phyloP scores from a whole-genome alignment of 2,888 invertebrate genomes.

The Drosophila subsilvestris region DNA sequence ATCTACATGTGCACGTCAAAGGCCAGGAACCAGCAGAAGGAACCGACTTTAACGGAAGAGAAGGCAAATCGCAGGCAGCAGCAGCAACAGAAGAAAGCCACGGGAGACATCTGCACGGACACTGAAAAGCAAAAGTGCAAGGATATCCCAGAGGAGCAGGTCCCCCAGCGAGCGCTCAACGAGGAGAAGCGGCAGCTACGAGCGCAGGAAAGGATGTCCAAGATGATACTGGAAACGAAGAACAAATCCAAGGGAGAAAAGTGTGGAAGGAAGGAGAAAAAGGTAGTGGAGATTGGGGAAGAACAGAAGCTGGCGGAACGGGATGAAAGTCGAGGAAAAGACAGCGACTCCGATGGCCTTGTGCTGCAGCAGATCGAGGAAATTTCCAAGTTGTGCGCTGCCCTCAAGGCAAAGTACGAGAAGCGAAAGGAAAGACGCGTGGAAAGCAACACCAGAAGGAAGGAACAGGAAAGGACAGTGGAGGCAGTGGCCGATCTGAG shows the following conservation, averaged over 20 bases:
- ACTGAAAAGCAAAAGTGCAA: background rate
- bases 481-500: background rate
- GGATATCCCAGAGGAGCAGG: background rate
- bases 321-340: background rate
- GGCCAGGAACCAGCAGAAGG: background rate
- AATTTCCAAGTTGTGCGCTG: background rate
- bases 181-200: background rate
- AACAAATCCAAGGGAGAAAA: background rate
- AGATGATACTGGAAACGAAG: conserved; percentile 18
- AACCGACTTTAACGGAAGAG: background rate
- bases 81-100: background rate
- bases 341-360: background rate
- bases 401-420: background rate
- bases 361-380: background rate
- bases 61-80: background rate
- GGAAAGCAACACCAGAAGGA: background rate
- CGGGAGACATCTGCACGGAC: background rate
- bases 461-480: background rate
- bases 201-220: background rate
- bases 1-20: no score
- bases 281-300: background rate
- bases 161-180: background rate
- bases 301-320: background rate
- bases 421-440: background rate
- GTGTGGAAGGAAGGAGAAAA: background rate